Base-by-base conservation (phyloP, 2,888 invertebrate species). In the Xanthia togata region DNA sequence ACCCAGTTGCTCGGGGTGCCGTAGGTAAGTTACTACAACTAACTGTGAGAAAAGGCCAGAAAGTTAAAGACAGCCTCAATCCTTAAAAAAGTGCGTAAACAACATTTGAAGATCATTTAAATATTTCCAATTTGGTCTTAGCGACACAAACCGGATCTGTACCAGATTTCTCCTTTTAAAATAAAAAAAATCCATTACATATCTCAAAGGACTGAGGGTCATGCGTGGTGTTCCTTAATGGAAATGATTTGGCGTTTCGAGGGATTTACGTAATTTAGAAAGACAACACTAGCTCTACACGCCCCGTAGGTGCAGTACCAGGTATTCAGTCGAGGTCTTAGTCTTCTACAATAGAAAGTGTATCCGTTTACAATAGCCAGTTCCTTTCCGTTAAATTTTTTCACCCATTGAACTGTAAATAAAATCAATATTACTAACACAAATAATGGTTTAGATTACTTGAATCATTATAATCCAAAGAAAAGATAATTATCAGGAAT, bases 301-400 rank as follows among this genome's bases (percentile, higher is more conserved):
- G 41, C 6, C 5, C 63, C 60, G 17, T 63, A 70, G 1, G 63
- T 70, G 11, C 70, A 63, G 41, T 63, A 44, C 70, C 70, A 63
- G 8, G 63, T 62, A 23, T 62, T 57, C 57, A 12, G 5, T 26
- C 26, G 26, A 57, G 57, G 57, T 26, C 14, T 57, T 26, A 26
- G 5, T 6, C 14, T 57, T 26, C 26, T 57, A 6, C 26, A 57
- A 14, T 57, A 57, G 57, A 57, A 57, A 57, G 57, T 57, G 57
- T 57, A 57, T 26, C 26, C 55, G 11, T 55, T 55, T n/a, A 55
- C 55, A 53, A 53, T n/a, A n/a, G 53, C 53, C 55, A 55, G 12
- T n/a, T 55, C 55, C n/a, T 55, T 55, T 55, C 55, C 55, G n/a
- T 12, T 55, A 55, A n/a, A 55, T n/a, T 4, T n/a, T n/a, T n/a